Base-by-base conservation (phyloP, 2,797 vertebrate species). In the Manis crassicaudata region DNA sequence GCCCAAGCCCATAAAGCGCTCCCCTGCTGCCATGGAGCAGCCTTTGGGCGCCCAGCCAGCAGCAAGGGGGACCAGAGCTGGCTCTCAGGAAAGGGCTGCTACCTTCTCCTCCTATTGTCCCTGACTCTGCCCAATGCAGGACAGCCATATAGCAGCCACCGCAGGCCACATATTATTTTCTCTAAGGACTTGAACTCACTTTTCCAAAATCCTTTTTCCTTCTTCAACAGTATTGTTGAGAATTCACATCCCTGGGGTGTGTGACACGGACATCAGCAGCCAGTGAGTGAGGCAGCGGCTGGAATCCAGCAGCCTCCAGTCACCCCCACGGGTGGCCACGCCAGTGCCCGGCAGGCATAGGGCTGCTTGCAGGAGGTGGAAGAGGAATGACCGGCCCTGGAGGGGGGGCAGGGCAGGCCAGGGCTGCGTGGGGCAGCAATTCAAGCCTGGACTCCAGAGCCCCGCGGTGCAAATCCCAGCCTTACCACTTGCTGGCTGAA, bases 291-390 rank as follows among this genome's bases (percentile, higher is more conserved):
- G 73, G 40, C 3, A 21, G 63, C 54, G 3, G 43, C 37, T 29
- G 83, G 70, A 50, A 58, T 14, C 25, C 40, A 29, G 12, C 17
- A 3, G 50, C 75, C 54, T 75, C 79, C 37, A 23, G n/a, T 4
- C 32, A 2, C 32, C 23, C 32, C 5, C 18, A 27, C 52, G 43
- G 81, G 54, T 63, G 1, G 18, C 54, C 8, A 46, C 2, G 43
- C 43, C 32, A 18, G 37, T 79, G 52, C 25, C 77, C 56, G 70
- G 18, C 0, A 0, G 70, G 18, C 0, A 0, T 16, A 14, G 29
- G 50, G 43, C 58, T 12, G 43, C 46, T 21, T 3, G 6, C 11
- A 83, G 32, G 27, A 17, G 5, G 29, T 1, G 23, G 18, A 54
- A 67, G 70, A 79, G 67, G 54, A 86, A 32, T 3, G 18, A 0